Evolutionary conservation across 1,140 invertebrate species (phyloP), one percentile per base, ranked within the genome.

Genomic region (Nomia melanderi): DNA sequence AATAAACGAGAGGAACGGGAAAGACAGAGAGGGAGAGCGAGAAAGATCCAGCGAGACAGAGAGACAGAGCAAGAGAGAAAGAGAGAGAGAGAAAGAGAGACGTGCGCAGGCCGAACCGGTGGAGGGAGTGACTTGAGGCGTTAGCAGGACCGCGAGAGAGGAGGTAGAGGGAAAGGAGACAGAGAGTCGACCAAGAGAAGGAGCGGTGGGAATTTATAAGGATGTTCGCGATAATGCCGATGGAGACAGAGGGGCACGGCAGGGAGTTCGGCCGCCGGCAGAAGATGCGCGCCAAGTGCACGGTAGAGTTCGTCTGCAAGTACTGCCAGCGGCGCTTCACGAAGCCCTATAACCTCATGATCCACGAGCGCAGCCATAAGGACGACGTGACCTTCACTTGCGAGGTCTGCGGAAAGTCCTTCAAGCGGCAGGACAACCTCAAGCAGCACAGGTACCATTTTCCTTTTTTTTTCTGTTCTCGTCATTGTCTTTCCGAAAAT

Each of bases 311-410:
- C 93, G 97, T 99, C 92, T 99, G 99, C 95, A 98, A 98, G 93
- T 99, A 97, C 94, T 99, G 99, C 94, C 96, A 98, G 93, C 96
- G 99, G 89, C 95, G 98, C 88, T 99, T 99, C 94, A 99, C 98
- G 88, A 99, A 99, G 94, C 97, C 98, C 78, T 99, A 99, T 95
- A 99, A 99, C 94, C 95, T 99, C 88, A 97, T 99, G 95, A 99
- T 99, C 89, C 98, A 99, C 94, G 98, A 99, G 92, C 95, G 98
- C 89, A 99, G 98, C 81, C 99, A 99, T 94, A 99, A 99, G 91
- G 95, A 95, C 82, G 98, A 99, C 93, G 95, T 99, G 89, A 98
- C 98, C 79, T 99, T 98, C 94, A 97, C 97, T 88, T 99, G 99
- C 93, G 98, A 99, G 93, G 96, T 99, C 79, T 99, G 99, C 94